Conservation (phyloP, 2,113 vertebrate species). For the Heteronetta atricapilla region DNA sequence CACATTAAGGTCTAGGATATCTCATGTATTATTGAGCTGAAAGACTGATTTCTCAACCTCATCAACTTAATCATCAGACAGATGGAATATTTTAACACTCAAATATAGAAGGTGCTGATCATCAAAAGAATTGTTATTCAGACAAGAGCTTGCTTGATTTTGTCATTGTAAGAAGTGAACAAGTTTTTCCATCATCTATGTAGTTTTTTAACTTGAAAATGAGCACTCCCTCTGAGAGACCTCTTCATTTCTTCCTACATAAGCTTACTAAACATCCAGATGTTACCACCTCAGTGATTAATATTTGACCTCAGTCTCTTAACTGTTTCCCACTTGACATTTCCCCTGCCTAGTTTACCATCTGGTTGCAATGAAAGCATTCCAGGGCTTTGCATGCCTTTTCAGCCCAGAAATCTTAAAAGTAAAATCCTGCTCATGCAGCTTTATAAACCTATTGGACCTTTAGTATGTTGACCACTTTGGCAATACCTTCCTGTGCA, state of each 20-base stretch:
- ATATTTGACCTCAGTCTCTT: constrained; percentile 13
- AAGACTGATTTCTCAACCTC: not conserved
- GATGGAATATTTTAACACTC: not conserved
- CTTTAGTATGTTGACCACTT: not conserved
- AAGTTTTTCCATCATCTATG: not conserved
- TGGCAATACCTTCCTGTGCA: not conserved
- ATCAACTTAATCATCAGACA: not conserved
- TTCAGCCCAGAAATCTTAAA: not conserved
- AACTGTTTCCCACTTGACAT: constrained; percentile 3
- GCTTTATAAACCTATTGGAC: not conserved
- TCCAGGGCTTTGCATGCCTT: not conserved
- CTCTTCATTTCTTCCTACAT: not conserved
- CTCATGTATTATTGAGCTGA: not conserved
- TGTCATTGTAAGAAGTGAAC: not conserved
- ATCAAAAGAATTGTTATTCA: not conserved
- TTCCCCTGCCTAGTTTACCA: not conserved
- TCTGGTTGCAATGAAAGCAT: constrained; percentile 44
- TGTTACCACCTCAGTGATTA: not conserved
- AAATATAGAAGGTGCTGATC: not conserved
- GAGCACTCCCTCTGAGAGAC: not conserved
- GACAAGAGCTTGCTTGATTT: not conserved
- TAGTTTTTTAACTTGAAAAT: not conserved
- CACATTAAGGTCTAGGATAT: not conserved
- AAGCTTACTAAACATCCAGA: not conserved
- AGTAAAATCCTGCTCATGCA: constrained; percentile 7